Evolutionary conservation across 1,140 invertebrate genomes (phyloP).

Genomic region (Drosophila melanogaster): Release_6_plus_ISO1_MT NT_033779.5:12920501-12921000

Average conservation of each 20-base stretch:
- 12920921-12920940: background rate
- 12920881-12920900: background rate
- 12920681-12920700: slow-evolving; percentile 86
- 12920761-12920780: slow-evolving; percentile 30
- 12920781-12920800: background rate
- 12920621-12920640: slow-evolving; percentile 96
- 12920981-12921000: background rate
- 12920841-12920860: background rate
- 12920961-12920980: no score
- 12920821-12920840: background rate
- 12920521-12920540: slow-evolving; percentile 90
- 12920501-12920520: slow-evolving; percentile 80
- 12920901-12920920: background rate
- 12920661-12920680: slow-evolving; percentile 91
- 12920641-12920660: slow-evolving; percentile 92
- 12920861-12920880: no score
- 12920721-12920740: slow-evolving; percentile 36
- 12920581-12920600: slow-evolving; percentile 94
- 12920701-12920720: slow-evolving; percentile 28
- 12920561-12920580: slow-evolving; percentile 90
- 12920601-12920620: slow-evolving; percentile 97
- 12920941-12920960: background rate
- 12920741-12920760: slow-evolving; percentile 30
- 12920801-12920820: background rate
- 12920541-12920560: slow-evolving; percentile 88